Percentiles rank a stretch among this genome's conserved stretches.
Evolutionary conservation across 2,888 invertebrate species (phyloP).

Genomic region (Galeopsomyia nigrocyanea): DNA sequence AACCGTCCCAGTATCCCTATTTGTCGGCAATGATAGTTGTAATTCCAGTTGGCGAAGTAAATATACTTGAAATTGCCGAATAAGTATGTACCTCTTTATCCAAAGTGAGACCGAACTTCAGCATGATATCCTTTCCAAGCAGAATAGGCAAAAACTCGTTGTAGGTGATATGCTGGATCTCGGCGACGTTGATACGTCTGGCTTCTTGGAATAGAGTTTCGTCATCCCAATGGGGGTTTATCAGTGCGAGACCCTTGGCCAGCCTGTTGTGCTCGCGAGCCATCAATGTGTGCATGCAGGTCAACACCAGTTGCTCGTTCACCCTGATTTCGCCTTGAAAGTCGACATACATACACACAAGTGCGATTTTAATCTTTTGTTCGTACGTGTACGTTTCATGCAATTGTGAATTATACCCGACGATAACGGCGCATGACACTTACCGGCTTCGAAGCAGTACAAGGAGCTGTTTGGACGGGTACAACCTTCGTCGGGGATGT

Average conservation of each 20-base stretch:
- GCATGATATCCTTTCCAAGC: slow-evolving; percentile 91
- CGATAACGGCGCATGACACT: slow-evolving; percentile 51
- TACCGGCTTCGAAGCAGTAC: slow-evolving; percentile 94
- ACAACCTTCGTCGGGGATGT: slow-evolving; percentile 93
- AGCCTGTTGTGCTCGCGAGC: slow-evolving; percentile 92
- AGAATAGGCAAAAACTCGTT: slow-evolving; percentile 92
- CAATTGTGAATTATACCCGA: neutral
- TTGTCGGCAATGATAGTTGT: too few species aligned
- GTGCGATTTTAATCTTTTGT: neutral
- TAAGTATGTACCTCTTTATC: slow-evolving; percentile 79
- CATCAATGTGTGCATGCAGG: slow-evolving; percentile 93
- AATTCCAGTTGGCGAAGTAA: neutral
- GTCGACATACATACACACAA: neutral
- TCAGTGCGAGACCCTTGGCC: slow-evolving; percentile 80
- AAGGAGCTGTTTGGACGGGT: slow-evolving; percentile 89
- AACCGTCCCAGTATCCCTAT: slow-evolving; percentile 81
- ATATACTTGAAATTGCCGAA: slow-evolving; percentile 8
- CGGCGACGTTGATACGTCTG: slow-evolving; percentile 86
- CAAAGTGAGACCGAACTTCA: slow-evolving; percentile 87
- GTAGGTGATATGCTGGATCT: slow-evolving; percentile 90
- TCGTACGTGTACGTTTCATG: neutral
- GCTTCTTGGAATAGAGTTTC: slow-evolving; percentile 92
- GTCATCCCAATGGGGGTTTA: slow-evolving; percentile 95
- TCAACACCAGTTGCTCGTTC: slow-evolving; percentile 90
- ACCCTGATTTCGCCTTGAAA: slow-evolving; percentile 88